Evolutionary conservation across 2,113 vertebrate species (phyloP).

Genomic region (Carollia perspicillata): DNA sequence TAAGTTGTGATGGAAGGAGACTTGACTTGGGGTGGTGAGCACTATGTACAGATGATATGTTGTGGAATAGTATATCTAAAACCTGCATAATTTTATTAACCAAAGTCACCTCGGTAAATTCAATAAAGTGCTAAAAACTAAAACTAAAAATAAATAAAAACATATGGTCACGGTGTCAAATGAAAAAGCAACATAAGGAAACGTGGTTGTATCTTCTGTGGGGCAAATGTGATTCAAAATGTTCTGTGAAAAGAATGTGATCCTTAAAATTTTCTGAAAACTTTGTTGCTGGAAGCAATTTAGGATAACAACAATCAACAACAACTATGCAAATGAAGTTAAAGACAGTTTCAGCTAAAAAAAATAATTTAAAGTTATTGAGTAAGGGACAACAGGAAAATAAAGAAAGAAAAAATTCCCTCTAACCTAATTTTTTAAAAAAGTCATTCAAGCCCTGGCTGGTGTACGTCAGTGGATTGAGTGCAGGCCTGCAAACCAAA

Average conservation of each 20-base stretch:
- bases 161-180: not conserved
- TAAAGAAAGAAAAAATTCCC: not conserved
- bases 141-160: too few species aligned
- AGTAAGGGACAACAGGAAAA: not conserved
- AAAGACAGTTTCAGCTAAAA: slow-evolving; percentile 9
- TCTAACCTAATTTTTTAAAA: not conserved
- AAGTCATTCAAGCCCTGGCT: not conserved
- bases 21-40: too few species aligned
- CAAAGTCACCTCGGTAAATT: too few species aligned
- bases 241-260: slow-evolving; percentile 9
- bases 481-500: too few species aligned
- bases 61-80: too few species aligned
- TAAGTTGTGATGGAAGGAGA: too few species aligned
- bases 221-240: not conserved
- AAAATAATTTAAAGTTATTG: not conserved
- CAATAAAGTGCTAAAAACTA: too few species aligned
- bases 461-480: too few species aligned
- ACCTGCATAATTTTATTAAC: too few species aligned
- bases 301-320: slow-evolving; percentile 13
- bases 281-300: slow-evolving; percentile 6
- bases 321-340: slow-evolving; percentile 20
- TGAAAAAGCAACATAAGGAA: not conserved
- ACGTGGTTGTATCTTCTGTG: not conserved
- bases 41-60: too few species aligned
- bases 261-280: slow-evolving; percentile 13